Percentiles rank a stretch among this genome's conserved stretches.
Conservation (phyloP, 53 echinoderm and acorn worm genomes). For the Henricia sp. region DNA sequence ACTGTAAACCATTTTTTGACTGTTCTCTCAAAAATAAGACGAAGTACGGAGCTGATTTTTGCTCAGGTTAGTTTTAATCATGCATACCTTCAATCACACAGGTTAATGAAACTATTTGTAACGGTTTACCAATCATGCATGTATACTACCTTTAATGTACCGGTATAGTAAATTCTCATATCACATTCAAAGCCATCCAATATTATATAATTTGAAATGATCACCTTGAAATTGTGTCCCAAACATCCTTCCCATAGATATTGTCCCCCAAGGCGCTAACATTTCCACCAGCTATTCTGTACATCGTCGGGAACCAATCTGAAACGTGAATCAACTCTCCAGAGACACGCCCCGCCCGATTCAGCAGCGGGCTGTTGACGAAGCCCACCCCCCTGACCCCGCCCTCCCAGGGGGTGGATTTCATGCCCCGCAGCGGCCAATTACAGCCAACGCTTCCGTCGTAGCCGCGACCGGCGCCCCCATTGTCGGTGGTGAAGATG, state of each 20-base stretch:
- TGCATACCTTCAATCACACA: too few species aligned
- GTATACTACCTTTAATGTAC: too few species aligned
- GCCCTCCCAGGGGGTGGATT: slow-evolving; percentile 92
- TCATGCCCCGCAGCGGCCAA: slow-evolving; percentile 91
- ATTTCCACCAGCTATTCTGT: slow-evolving; percentile 82
- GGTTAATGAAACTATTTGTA: too few species aligned
- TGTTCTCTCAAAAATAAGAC: too few species aligned
- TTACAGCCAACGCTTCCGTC: slow-evolving; percentile 90
- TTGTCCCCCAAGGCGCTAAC: slow-evolving; percentile 36
- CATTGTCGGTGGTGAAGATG: slow-evolving; percentile 96
- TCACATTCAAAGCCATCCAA: too few species aligned
- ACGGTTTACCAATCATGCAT: too few species aligned
- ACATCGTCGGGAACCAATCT: slow-evolving; percentile 93
- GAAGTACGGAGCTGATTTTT: too few species aligned
- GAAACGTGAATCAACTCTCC: slow-evolving; percentile 79
- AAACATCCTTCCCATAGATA: slow-evolving; percentile 84
- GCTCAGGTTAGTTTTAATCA: too few species aligned
- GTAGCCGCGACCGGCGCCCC: slow-evolving; percentile 86
- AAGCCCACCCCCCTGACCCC: slow-evolving; percentile 91
- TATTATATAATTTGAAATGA: neutral
- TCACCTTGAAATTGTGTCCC: slow-evolving; percentile 91
- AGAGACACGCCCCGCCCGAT: slow-evolving; percentile 71
- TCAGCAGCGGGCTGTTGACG: slow-evolving; percentile 85
- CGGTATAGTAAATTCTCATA: too few species aligned
- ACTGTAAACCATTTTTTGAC: too few species aligned